Conservation (phyloP, 92 coral and sea anemone species). For the Parazoanthus darwini region DNA sequence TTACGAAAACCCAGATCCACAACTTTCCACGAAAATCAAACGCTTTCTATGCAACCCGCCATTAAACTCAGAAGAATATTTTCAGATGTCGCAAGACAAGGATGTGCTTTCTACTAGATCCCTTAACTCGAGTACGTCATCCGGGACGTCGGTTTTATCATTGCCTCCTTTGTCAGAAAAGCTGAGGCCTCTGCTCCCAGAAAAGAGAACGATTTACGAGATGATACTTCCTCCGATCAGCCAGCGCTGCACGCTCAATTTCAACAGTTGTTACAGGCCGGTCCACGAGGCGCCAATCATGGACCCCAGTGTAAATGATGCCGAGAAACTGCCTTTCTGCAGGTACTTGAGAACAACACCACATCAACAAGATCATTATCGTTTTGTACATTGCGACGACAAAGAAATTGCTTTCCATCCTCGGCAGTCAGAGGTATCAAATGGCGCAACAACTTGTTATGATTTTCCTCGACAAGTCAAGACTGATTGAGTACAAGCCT, state of each 20-base stretch:
- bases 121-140: background rate
- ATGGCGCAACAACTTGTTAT: no score
- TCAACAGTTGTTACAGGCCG: constrained; percentile 37
- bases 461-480: no score
- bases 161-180: constrained; percentile 44
- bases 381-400: background rate
- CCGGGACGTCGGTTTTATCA: background rate
- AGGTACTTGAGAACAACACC: constrained; percentile 41
- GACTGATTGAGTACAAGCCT: no score
- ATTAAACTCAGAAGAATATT: constrained; percentile 46
- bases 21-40: constrained; percentile 44
- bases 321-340: constrained; percentile 43
- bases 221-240: constrained; percentile 51
- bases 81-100: constrained; percentile 18
- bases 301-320: constrained; percentile 32
- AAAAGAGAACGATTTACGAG: constrained; percentile 52
- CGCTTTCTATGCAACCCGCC: constrained; percentile 56
- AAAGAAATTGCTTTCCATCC: background rate
- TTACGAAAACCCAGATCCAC: constrained; percentile 58
- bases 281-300: background rate
- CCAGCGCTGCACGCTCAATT: constrained; percentile 49
- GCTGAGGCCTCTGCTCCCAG: constrained; percentile 51
- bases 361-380: background rate
- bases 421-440: background rate
- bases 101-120: background rate